Percentiles rank a stretch among this genome's conserved stretches.
Conservation (phyloP, 2,113 vertebrate genomes). For the Emydura subglobosa region DNA sequence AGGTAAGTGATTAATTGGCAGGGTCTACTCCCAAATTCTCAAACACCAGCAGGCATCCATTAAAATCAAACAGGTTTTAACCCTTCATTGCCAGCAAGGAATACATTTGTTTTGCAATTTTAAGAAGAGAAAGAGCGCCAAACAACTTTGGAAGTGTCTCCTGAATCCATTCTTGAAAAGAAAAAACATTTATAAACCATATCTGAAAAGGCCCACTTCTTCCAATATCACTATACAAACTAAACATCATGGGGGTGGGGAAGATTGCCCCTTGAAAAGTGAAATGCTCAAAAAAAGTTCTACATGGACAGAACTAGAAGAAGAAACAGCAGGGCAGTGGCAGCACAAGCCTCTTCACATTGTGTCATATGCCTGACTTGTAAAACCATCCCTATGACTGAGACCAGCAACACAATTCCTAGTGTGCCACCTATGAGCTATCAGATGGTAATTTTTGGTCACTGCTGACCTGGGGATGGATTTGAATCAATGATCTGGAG, state of each 20-base stretch:
- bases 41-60: background rate
- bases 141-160: background rate
- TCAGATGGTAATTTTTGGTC: background rate
- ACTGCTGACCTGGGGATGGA: accelerated
- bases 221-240: accelerated
- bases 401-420: background rate
- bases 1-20: constrained; percentile 52
- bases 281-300: accelerated
- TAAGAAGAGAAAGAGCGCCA: background rate
- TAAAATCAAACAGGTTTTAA: background rate
- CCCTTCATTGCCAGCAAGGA: background rate
- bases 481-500: background rate
- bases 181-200: accelerated
- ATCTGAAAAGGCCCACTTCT: background rate
- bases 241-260: background rate
- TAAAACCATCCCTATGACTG: accelerated
- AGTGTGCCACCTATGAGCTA: background rate
- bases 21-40: background rate
- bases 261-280: background rate
- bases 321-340: background rate
- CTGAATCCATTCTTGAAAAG: background rate
- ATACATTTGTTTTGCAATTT: background rate
- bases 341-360: accelerated
- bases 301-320: accelerated
- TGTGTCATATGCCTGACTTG: background rate